Percentiles rank a stretch among this genome's conserved stretches.
Conservation (phyloP, 2,797 vertebrate species). For the Glyptemys insculpta region DNA sequence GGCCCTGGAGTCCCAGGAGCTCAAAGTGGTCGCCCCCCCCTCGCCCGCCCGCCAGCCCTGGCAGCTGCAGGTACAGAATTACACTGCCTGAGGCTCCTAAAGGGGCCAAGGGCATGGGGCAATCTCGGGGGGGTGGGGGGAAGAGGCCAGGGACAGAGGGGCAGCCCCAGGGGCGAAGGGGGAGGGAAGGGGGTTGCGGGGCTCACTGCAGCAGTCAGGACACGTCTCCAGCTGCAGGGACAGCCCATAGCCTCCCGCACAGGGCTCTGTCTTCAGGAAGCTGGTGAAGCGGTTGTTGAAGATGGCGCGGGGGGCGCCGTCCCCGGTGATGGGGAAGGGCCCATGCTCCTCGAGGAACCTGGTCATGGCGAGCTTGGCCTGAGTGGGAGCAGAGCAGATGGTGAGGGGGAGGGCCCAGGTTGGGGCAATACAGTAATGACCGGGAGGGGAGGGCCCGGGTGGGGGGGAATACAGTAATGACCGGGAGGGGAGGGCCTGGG, state of each 20-base stretch:
- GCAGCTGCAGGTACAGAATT: neutral
- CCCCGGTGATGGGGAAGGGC: neutral
- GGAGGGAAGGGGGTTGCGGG: neutral
- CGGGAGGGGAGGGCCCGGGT: rapidly evolving
- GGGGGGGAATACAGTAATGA: neutral
- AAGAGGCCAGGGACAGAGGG: neutral
- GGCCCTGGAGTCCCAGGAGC: neutral
- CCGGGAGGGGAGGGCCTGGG: too few relatives aligned
- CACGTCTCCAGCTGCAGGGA: conserved; percentile 23
- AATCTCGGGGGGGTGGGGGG: neutral
- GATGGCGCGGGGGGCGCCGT: neutral
- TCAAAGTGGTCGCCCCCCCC: neutral
- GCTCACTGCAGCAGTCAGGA: conserved; percentile 36
- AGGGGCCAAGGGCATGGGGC: neutral
- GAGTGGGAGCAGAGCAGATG: neutral
- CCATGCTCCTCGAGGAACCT: conserved; percentile 19
- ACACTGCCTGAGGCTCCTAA: neutral
- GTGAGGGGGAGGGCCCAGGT: neutral
- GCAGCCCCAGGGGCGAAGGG: neutral
- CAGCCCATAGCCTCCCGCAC: neutral
- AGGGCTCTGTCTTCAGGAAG: neutral
- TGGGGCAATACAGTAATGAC: too few relatives aligned
- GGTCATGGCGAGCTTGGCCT: neutral
- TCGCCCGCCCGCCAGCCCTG: neutral
- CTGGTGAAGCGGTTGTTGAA: neutral